These are phyloP conservation scores for Cacatua alba DNA, from an alignment of 2,113 vertebrate species.

Conservation along the genomic window DNA sequence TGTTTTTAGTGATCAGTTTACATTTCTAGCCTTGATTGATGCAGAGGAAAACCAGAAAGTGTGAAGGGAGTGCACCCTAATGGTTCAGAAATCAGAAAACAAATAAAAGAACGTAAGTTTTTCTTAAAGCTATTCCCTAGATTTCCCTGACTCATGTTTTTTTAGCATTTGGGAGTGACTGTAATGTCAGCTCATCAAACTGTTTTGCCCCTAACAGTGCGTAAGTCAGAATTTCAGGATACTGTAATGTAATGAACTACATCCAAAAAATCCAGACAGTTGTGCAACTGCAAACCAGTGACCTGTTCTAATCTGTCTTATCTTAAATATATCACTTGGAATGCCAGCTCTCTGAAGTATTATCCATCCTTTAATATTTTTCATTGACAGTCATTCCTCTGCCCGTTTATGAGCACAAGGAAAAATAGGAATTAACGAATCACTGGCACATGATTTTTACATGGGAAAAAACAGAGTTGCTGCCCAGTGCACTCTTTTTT, in stretches of 20 bases:
- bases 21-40: neutral
- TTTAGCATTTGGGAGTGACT: conserved; percentile 20
- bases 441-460: conserved; percentile 71
- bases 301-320: conserved; percentile 58
- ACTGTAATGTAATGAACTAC: conserved; percentile 14
- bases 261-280: conserved; percentile 52
- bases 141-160: conserved; percentile 22
- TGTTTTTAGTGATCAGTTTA: neutral
- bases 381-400: conserved; percentile 49
- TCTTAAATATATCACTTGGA: conserved; percentile 36
- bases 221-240: conserved; percentile 27
- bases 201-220: neutral
- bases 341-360: conserved; percentile 17
- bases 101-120: neutral
- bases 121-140: neutral
- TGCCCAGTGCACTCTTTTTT: conserved; percentile 41
- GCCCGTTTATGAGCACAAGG: conserved; percentile 13
- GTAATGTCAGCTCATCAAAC: conserved; percentile 15
- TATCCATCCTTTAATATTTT: conserved; percentile 38
- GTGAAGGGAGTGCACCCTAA: neutral
- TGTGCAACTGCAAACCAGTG: conserved; percentile 45
- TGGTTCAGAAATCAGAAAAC: neutral
- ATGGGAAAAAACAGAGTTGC: conserved; percentile 58
- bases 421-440: conserved; percentile 73
- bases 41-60: neutral